Percentiles rank a stretch among this genome's conserved stretches.
Conservation (phyloP, 2,113 vertebrate species). For the Tachysurus fulvidraco region DNA sequence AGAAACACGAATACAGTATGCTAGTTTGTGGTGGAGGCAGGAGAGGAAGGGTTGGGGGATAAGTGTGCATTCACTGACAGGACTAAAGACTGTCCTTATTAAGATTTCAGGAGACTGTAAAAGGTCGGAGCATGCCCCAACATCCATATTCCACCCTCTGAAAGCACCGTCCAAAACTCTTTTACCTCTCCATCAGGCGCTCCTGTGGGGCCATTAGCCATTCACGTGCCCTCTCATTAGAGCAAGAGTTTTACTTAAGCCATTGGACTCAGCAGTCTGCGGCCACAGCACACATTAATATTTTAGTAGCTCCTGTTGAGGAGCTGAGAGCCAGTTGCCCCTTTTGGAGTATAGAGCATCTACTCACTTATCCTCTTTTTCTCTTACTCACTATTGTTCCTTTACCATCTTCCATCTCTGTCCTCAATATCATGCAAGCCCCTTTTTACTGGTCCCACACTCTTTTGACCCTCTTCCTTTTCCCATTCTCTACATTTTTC, state of each 20-base stretch:
- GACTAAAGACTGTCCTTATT: slow-evolving; percentile 63
- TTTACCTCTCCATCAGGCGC: slow-evolving; percentile 69
- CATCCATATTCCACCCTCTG: slow-evolving; percentile 49
- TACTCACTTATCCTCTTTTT: slow-evolving; percentile 12
- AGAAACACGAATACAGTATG: not conserved
- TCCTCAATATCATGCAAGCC: slow-evolving; percentile 32
- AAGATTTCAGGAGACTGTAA: slow-evolving; percentile 73
- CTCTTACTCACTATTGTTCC: slow-evolving; percentile 12
- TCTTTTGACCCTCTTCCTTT: slow-evolving; percentile 31
- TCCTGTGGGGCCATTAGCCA: slow-evolving; percentile 76
- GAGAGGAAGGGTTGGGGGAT: not conserved
- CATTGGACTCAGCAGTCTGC: slow-evolving; percentile 74
- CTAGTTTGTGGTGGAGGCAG: not conserved
- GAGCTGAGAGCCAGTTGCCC: slow-evolving; percentile 74
- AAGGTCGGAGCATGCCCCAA: slow-evolving; percentile 68
- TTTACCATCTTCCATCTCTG: slow-evolving; percentile 34
- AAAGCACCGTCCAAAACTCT: slow-evolving; percentile 37
- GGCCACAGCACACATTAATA: slow-evolving; percentile 76
- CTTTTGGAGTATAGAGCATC: slow-evolving; percentile 60
- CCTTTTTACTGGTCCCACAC: slow-evolving; percentile 29
- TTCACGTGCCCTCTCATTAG: slow-evolving; percentile 78
- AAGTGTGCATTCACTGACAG: not conserved
- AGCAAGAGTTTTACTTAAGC: slow-evolving; percentile 74
- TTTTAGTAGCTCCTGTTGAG: slow-evolving; percentile 76
- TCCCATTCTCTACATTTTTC: slow-evolving; percentile 2